Evolutionary conservation across 2,888 invertebrate genomes (phyloP), one percentile per base, ranked within the genome.

Genomic region (Drosophila nigricruria): DNA sequence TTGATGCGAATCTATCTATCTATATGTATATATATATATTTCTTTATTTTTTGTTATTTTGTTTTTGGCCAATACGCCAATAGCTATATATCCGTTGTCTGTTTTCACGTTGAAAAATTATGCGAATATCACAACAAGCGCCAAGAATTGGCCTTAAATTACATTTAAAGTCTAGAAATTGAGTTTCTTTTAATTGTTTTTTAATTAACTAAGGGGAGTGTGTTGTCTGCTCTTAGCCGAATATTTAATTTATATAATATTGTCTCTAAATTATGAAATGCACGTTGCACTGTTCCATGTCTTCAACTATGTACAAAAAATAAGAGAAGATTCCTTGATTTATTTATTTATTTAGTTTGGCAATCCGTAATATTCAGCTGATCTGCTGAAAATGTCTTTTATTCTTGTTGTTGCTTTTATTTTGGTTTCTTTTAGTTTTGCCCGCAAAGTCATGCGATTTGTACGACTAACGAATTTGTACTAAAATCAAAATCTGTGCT

Each of bases 381-480:
- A 70, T 77, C 60, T 65, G 56, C 67, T 18, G 34, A 52, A 57
- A 56, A 50, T 56, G 60, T 73, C 67, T 75, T 68, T 73, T 34
- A 40, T 50, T 62, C 59, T 52, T 40, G 30, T 47, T 23, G 43
- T 49, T 43, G 14, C 23, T 43, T 68, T 25, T 60, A 25, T 65
- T 20, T 65, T 45, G n/a, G 34, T 57, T 50, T 27, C 38, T 62
- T 62, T 52, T 65, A 30, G 43, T 27, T 60, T 67, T 80, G 68
- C 45, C 65, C 79, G 89, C 57, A 66, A 64, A 60, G 54, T 68
- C 76, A 71, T 70, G 84, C 83, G 87, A 81, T 83, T 88, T 89
- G 77, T 70, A 70, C 84, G 84, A 73, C 89, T 71, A 81, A 83
- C 87, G 68, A 74, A 81, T 77, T 87, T 84, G 81, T 88, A 84